Conservation (phyloP, 2,888 invertebrate genomes). For the Brachyopa scutellaris region DNA sequence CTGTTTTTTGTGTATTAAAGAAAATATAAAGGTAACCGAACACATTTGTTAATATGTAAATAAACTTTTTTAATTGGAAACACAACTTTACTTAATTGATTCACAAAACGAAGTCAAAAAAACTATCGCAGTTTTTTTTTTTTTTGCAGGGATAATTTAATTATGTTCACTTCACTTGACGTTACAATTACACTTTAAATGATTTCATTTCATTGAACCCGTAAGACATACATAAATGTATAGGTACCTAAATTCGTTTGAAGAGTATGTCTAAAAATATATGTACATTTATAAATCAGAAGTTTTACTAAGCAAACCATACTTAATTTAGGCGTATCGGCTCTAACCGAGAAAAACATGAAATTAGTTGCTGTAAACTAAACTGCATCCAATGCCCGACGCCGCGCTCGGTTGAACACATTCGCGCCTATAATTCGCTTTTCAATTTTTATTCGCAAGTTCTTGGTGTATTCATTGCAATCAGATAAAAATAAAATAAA, state of each 20-base stretch:
- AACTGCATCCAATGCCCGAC: constrained; percentile 38
- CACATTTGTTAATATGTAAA: too few species aligned
- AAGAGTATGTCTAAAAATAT: constrained; percentile 2
- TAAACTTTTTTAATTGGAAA: too few species aligned
- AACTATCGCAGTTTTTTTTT: too few species aligned
- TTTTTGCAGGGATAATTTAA: constrained; percentile 5
- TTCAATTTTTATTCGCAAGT: neutral
- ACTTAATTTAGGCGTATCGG: constrained; percentile 4
- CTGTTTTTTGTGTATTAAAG: too few species aligned
- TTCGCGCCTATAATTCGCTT: neutral
- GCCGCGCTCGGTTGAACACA: constrained; percentile 18
- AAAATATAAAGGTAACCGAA: too few species aligned
- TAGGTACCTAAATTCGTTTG: neutral
- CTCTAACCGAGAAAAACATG: neutral
- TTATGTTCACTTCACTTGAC: constrained; percentile 1
- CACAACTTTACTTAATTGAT: too few species aligned
- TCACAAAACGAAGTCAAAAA: too few species aligned
- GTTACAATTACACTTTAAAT: neutral
- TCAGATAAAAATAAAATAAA: neutral
- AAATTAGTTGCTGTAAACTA: constrained; percentile 1
- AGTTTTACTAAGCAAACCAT: neutral
- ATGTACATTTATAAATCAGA: neutral
- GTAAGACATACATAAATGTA: constrained; percentile 1
- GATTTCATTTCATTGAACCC: constrained; percentile 5
- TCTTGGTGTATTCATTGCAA: neutral